Evolutionary conservation across 2,113 vertebrate species (phyloP).

Genomic region (Stegastes partitus): DNA sequence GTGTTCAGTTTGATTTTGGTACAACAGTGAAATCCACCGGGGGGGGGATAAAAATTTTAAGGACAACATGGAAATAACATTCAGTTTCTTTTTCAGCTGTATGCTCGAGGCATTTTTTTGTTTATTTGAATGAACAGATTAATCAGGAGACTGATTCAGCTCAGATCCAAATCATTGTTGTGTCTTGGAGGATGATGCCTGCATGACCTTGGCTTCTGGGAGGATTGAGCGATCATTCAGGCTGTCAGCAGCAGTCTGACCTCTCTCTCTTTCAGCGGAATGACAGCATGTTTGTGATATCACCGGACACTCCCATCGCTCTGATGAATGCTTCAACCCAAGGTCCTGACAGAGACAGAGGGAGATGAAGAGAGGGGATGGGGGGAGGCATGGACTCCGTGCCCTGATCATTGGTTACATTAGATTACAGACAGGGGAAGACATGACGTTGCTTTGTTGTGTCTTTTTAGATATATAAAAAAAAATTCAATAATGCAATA

Average conservation of each 20-base stretch:
- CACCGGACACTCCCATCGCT: constrained; percentile 52
- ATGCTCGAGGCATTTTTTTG: not conserved
- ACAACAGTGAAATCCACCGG: not conserved
- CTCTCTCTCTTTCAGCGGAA: constrained; percentile 44
- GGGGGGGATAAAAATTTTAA: not conserved
- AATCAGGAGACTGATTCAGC: not conserved
- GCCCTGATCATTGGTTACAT: constrained; percentile 33
- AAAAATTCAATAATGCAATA: not conserved
- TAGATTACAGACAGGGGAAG: constrained; percentile 16
- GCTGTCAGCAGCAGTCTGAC: constrained; percentile 61
- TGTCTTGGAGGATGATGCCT: constrained; percentile 40
- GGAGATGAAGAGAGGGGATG: constrained; percentile 34
- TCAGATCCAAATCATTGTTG: not conserved
- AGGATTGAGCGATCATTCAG: constrained; percentile 72
- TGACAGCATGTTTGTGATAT: constrained; percentile 61
- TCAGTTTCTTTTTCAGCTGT: not conserved
- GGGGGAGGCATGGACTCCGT: not conserved
- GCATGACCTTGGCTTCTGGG: constrained; percentile 73
- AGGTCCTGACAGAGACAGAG: constrained; percentile 64
- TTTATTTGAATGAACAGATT: not conserved
- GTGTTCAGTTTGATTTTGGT: not conserved
- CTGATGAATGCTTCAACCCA: constrained; percentile 65
- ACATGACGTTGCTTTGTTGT: not conserved
- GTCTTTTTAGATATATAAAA: no score
- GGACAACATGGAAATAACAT: not conserved